Percentiles rank a stretch among this genome's conserved stretches.
Conservation (phyloP, 1,140 invertebrate genomes). For the Drosophila punjabiensis region DNA sequence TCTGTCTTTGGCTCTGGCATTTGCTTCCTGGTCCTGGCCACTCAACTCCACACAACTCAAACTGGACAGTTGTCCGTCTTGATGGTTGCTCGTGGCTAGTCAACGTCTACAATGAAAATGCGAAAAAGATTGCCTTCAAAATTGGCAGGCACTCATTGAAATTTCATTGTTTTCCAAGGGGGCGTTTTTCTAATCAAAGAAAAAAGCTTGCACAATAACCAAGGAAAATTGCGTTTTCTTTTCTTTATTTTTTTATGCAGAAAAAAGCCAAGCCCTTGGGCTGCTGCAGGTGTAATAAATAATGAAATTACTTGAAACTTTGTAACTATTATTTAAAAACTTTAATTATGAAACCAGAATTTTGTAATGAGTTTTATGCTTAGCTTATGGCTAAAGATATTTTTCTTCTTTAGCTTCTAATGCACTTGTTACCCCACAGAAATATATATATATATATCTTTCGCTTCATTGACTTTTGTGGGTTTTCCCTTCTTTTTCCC, state of each 20-base stretch:
- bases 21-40: conserved; percentile 54
- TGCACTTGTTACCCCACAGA: neutral
- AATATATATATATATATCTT: conserved; percentile 33
- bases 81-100: conserved; percentile 1
- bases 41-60: conserved; percentile 34
- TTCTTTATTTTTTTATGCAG: neutral
- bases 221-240: conserved; percentile 35
- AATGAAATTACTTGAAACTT: neutral
- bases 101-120: neutral
- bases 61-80: conserved; percentile 43
- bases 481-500: conserved; percentile 5
- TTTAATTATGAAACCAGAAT: neutral
- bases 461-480: conserved; percentile 64
- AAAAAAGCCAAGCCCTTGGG: conserved; percentile 11
- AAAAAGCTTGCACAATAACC: conserved; percentile 46
- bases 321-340: neutral
- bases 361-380: neutral
- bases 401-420: conserved; percentile 1
- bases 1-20: conserved; percentile 25
- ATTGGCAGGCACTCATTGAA: conserved; percentile 40
- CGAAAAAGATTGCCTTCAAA: conserved; percentile 46
- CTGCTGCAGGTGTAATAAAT: neutral
- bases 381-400: neutral
- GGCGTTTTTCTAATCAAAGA: conserved; percentile 37
- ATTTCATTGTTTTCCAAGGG: conserved; percentile 43